Evolutionary conservation across 2,797 vertebrate genomes (phyloP), one percentile per base, ranked within the genome.

Genomic region (Acanthis flammea): DNA sequence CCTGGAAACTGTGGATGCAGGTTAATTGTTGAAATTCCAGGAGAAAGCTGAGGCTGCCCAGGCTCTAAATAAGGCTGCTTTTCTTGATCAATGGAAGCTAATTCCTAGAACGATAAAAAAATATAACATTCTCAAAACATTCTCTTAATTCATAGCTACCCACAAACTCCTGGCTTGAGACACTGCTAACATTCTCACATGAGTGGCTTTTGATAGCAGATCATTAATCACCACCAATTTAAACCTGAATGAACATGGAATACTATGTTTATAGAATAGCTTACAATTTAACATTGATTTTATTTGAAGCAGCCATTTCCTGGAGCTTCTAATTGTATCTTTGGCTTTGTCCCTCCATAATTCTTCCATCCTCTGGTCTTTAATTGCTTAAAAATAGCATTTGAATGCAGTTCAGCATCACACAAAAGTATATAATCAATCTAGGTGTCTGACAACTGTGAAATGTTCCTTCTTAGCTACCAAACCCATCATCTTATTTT

Each of bases 41-140:
- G 98, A 92, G 98, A 99, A 71, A 99, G 98, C 96, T 99, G 99
- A 80, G 98, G 98, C 66, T 98, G 98, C 78, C 98, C 97, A 82
- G 98, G 98, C 86, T 99, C 98, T 94, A 98, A 97, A 97, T 94
- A 44, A 67, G 94, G 92, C 79, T 97, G 98, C 83, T 98, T 99
- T 97, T 98, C 97, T 97, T 98, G 98, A 96, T 97, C 98, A 88
- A 98, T 83, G 86, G 97, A 97, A 98, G 98, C 72, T 94, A 98
- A 97, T 97, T 99, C 98, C 99, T 99, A 75, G 81, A 95, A 95
- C 37, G 4, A 85, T 88, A 18, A 97, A 88, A 88, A 97, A 44
- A 48, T 96, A 39, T 4, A 75, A 54, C 18, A 19, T 82, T 72
- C 42, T 93, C 74, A 72, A 94, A 89, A 88, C n/a, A 44, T 57